A percentile compares a stretch with the other conserved stretches of the same genome.
Conservation (phyloP, 2,113 vertebrate genomes). For the Nycticryphes semicollaris region DNA sequence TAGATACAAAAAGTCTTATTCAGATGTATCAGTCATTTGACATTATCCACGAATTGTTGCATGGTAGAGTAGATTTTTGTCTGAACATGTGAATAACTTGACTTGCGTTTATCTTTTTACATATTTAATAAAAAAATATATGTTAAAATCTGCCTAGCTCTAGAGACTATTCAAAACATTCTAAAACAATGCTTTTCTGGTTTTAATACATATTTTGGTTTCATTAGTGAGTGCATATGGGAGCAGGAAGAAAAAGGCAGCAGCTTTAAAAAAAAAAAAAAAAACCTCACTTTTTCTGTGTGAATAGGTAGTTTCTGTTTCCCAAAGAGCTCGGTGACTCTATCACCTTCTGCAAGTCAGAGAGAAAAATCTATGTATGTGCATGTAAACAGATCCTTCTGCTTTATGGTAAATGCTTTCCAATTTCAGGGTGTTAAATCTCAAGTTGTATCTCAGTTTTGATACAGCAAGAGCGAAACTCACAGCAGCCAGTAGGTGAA, state of each 20-base stretch:
- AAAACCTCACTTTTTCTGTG: not conserved
- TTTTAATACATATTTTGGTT: not conserved
- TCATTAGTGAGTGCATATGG: not conserved
- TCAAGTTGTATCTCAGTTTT: not conserved
- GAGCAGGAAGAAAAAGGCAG: not conserved
- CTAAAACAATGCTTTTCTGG: not conserved
- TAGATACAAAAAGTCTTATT: constrained; percentile 86
- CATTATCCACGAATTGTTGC: constrained; percentile 92
- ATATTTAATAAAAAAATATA: constrained; percentile 98
- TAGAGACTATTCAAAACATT: constrained; percentile 51
- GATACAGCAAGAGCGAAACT: not conserved
- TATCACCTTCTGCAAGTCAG: not conserved
- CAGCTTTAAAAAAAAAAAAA: not conserved
- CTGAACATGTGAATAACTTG: constrained; percentile 96
- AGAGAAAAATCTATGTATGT: not conserved
- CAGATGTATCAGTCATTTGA: constrained; percentile 88
- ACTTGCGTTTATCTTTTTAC: constrained; percentile 98
- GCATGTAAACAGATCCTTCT: not conserved
- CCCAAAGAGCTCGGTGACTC: not conserved
- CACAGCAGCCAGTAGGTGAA: not conserved
- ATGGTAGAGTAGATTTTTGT: constrained; percentile 95
- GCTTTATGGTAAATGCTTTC: not conserved
- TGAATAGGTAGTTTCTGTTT: not conserved
- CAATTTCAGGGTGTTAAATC: not conserved
- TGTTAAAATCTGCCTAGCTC: constrained; percentile 78